A percentile compares a stretch with the other conserved stretches of the same genome.
Conservation (phyloP, 2,797 vertebrate species). For the Lophotriccus pileatus region DNA sequence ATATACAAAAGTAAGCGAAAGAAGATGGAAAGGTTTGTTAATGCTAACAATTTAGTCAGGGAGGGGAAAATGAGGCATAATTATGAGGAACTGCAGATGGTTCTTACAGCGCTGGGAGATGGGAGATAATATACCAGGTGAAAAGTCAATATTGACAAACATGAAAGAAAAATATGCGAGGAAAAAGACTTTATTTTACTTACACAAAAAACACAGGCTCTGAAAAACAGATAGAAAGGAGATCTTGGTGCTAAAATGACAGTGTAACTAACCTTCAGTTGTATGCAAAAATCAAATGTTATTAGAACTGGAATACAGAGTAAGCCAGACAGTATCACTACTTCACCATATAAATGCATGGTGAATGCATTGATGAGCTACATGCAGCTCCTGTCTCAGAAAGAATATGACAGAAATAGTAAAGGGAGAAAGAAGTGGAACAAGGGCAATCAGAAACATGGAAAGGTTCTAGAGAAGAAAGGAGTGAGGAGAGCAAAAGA, state of each 20-base stretch:
- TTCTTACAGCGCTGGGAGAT: background rate
- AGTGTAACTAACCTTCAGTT: background rate
- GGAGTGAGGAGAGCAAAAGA: background rate
- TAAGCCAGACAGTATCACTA: background rate
- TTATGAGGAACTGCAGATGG: background rate
- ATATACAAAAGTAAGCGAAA: background rate
- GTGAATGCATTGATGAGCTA: background rate
- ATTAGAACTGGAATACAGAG: background rate
- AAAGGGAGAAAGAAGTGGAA: background rate
- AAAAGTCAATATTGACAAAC: background rate
- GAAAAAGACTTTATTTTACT: background rate
- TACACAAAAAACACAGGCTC: background rate
- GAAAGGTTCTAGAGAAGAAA: background rate
- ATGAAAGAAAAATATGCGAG: background rate
- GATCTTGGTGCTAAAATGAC: background rate
- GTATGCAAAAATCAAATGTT: background rate
- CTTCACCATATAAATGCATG: background rate
- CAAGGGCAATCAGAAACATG: background rate
- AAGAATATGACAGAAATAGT: background rate
- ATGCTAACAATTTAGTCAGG: background rate
- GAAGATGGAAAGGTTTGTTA: background rate
- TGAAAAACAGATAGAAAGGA: background rate
- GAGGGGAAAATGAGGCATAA: background rate
- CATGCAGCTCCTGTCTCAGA: background rate
- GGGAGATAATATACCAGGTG: background rate